A percentile compares a stretch with the other conserved stretches of the same genome.
These are phyloP conservation scores for Nicator chloris DNA, from an alignment of 2,113 vertebrate genomes.

Conservation along the genomic window DNA sequence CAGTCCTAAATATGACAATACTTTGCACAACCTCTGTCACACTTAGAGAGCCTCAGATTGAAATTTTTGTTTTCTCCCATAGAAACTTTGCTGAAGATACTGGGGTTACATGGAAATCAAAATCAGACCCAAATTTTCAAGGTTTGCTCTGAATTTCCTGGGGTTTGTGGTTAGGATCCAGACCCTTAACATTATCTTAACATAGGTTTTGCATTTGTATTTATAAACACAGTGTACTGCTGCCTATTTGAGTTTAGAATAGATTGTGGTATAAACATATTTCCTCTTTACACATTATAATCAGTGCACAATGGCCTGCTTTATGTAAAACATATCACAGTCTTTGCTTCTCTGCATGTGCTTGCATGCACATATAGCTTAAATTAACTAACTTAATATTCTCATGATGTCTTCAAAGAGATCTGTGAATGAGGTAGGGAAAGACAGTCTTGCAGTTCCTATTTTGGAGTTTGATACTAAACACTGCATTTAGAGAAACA, in stretches of 20 bases:
- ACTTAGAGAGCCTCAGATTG: background rate
- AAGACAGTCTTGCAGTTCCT: conserved; percentile 59
- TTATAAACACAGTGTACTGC: conserved; percentile 72
- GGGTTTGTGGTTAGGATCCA: conserved; percentile 53
- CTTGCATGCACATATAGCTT: conserved; percentile 59
- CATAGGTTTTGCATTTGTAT: conserved; percentile 69
- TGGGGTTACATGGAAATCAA: background rate
- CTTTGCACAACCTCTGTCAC: background rate
- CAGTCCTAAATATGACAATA: background rate
- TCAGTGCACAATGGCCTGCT: conserved; percentile 74
- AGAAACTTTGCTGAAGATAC: background rate
- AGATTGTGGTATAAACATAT: conserved; percentile 76
- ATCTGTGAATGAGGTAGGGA: conserved; percentile 71
- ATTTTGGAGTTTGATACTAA: conserved; percentile 69
- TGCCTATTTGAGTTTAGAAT: conserved; percentile 72
- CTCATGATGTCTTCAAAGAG: conserved; percentile 73
- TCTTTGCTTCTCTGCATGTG: conserved; percentile 63
- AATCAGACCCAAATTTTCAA: background rate
- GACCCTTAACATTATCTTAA: conserved; percentile 50
- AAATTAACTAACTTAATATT: conserved; percentile 71
- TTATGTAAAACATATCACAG: conserved; percentile 78
- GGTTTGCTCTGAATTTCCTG: conserved; percentile 3
- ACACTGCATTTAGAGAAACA: conserved; percentile 54
- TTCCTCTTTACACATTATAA: conserved; percentile 80
- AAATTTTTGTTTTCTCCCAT: background rate